Evolutionary conservation across 2,797 vertebrate genomes (phyloP), one percentile per base, ranked within the genome.

Genomic region (Sebastes aleutianus): DNA sequence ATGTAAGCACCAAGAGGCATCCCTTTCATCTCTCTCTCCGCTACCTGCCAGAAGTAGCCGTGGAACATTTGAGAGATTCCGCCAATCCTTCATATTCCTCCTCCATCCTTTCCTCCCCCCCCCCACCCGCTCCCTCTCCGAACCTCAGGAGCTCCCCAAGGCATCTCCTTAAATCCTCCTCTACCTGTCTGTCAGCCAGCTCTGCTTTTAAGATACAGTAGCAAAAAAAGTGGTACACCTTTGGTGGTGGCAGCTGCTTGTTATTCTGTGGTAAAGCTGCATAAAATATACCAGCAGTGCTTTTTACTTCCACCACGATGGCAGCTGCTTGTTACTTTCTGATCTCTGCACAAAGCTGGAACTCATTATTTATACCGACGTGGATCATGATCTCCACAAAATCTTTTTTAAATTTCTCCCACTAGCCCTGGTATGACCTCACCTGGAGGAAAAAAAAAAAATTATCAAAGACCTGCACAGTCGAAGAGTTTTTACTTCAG

Each of bases 11-110:
- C 88, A 26, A 26, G 71, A 56, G 66, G 57, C 34, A 81, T 62
- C 24, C 67, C 78, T 81, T 82, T 87, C 80, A 74, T 87, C 70
- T 81, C 72, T 32, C 39, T 43, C 47, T 36, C 78, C 63, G 69
- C 80, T 82, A 54, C 68, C 82, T 85, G 85, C 85, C 87, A 88
- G 81, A 63, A 85, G 84, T 54, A 69, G 71, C 76, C 5, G 1
- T 57, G 78, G 78, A 3, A 16, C 80, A 77, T 85, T 87, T 82
- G 62, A 89, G 88, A 87, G 79, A 78, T 34, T 80, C 81, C 6
- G 1, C 56, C 80, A 82, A 85, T 84, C 88, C 78, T 71, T 88
- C 77, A 66, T n/a, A 79, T 82, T 80, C 75, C 67, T 70, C 70
- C 64, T 70, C 54, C 75, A 67, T 76, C 78, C 70, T 72, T 14